phyloP scores from a whole-genome alignment of 2,888 invertebrate genomes.

The Drosophila kanekoi region DNA sequence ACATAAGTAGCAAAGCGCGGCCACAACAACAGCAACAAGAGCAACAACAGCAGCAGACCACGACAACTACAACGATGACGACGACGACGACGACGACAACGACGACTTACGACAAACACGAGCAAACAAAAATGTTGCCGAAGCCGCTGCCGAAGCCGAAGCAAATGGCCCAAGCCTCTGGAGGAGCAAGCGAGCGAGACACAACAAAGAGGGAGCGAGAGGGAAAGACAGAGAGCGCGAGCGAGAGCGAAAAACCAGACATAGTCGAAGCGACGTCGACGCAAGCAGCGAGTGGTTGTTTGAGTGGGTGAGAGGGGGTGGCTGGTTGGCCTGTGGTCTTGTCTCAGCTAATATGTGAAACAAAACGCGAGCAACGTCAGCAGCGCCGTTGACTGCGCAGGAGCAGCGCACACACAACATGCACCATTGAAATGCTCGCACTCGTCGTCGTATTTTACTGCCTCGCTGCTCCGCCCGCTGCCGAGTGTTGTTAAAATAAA shows the following conservation, averaged over 20 bases:
- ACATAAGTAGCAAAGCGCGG: slow-evolving; percentile 71
- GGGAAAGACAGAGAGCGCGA: slow-evolving; percentile 31
- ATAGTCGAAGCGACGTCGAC: slow-evolving; percentile 62
- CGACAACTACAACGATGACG: slow-evolving; percentile 40
- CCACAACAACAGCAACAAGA: slow-evolving; percentile 60
- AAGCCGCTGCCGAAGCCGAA: slow-evolving; percentile 65
- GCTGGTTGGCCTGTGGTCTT: slow-evolving; percentile 57
- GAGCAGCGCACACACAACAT: slow-evolving; percentile 69
- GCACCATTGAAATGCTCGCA: slow-evolving; percentile 61
- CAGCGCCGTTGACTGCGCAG: slow-evolving; percentile 76
- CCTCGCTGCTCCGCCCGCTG: slow-evolving; percentile 55
- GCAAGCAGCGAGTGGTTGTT: slow-evolving; percentile 57
- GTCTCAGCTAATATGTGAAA: slow-evolving; percentile 68
- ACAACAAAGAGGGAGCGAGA: slow-evolving; percentile 40
- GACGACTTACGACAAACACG: slow-evolving; percentile 77
- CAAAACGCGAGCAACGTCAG: slow-evolving; percentile 62
- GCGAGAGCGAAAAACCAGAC: slow-evolving; percentile 60
- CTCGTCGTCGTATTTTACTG: slow-evolving; percentile 67
- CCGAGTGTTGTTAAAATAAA: slow-evolving; percentile 78
- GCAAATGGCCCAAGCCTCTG: slow-evolving; percentile 56
- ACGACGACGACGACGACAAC: slow-evolving; percentile 46
- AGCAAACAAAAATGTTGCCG: slow-evolving; percentile 71
- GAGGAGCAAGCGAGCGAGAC: slow-evolving; percentile 66
- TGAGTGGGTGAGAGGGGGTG: slow-evolving; percentile 42
- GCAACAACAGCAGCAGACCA: slow-evolving; percentile 46